A percentile compares a stretch with the other conserved stretches of the same genome.
These are phyloP conservation scores for Dynastes hyllus DNA, from an alignment of 2,888 invertebrate species.

Conservation along the genomic window DNA sequence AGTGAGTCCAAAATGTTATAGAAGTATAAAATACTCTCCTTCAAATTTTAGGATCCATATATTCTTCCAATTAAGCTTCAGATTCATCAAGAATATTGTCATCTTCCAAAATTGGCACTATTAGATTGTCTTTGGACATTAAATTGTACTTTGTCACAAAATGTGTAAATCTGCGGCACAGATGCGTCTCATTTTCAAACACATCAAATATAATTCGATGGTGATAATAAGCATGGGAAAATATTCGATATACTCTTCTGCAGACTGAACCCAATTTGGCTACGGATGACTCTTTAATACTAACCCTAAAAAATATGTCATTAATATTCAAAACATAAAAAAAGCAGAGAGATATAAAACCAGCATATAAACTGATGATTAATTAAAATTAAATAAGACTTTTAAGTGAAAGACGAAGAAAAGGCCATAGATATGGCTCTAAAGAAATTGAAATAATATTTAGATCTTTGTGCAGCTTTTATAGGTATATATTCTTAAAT, in stretches of 20 bases:
- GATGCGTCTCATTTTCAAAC: constrained; percentile 96
- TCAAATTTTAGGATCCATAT: background rate
- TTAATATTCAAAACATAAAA: constrained; percentile 17
- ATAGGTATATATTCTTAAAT: too few species aligned
- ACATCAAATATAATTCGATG: constrained; percentile 97
- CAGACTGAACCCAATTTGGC: constrained; percentile 99
- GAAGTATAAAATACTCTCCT: background rate
- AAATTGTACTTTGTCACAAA: constrained; percentile 99
- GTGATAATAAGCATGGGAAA: constrained; percentile 99
- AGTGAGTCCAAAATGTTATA: too few species aligned
- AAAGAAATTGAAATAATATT: too few species aligned
- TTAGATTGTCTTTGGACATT: constrained; percentile 98
- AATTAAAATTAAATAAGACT: too few species aligned
- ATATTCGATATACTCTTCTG: constrained; percentile 98
- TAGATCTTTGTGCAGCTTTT: too few species aligned
- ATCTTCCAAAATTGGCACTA: constrained; percentile 96
- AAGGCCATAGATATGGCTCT: too few species aligned
- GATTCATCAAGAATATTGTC: constrained; percentile 76
- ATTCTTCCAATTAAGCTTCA: constrained; percentile 65
- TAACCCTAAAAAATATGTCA: constrained; percentile 81
- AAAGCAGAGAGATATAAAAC: too few species aligned
- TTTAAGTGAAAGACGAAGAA: too few species aligned
- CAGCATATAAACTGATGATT: too few species aligned
- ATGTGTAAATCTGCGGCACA: constrained; percentile 96
- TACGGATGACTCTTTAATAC: constrained; percentile 99